These are phyloP conservation scores for Amyelois transitella DNA, from an alignment of 1,140 invertebrate genomes.

Conservation along the genomic window DNA sequence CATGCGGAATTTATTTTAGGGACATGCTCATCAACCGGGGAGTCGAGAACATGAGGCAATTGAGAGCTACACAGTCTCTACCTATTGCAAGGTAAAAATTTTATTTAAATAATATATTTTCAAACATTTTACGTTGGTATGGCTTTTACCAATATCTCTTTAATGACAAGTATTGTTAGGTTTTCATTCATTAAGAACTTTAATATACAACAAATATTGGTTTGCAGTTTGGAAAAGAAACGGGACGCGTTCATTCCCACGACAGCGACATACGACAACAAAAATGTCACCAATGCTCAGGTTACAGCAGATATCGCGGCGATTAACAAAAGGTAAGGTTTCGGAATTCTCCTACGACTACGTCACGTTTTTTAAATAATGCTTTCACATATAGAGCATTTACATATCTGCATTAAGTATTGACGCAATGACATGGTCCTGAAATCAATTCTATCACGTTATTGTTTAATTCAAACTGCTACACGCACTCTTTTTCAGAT, in stretches of 20 bases:
- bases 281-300: not conserved
- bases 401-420: not conserved
- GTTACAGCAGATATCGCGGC: not conserved
- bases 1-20: constrained; percentile 30
- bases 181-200: too few relatives aligned
- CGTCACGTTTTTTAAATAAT: too few relatives aligned
- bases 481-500: too few relatives aligned
- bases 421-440: too few relatives aligned
- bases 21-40: constrained; percentile 51
- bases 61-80: constrained; percentile 63
- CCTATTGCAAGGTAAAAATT: constrained; percentile 53
- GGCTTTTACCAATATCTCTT: too few relatives aligned
- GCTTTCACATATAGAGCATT: not conserved
- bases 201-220: not conserved
- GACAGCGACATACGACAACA: not conserved
- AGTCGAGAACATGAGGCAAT: constrained; percentile 52
- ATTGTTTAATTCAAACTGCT: too few relatives aligned
- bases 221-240: not conserved
- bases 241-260: not conserved
- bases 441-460: too few relatives aligned
- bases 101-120: not conserved
- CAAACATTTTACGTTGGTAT: too few relatives aligned
- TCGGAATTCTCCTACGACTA: too few relatives aligned
- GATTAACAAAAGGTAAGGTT: not conserved
- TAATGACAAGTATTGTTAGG: too few relatives aligned